Evolutionary conservation across 1,140 invertebrate genomes (phyloP), one percentile per base, ranked within the genome.

Genomic region (Meloidogyne hapla): DNA sequence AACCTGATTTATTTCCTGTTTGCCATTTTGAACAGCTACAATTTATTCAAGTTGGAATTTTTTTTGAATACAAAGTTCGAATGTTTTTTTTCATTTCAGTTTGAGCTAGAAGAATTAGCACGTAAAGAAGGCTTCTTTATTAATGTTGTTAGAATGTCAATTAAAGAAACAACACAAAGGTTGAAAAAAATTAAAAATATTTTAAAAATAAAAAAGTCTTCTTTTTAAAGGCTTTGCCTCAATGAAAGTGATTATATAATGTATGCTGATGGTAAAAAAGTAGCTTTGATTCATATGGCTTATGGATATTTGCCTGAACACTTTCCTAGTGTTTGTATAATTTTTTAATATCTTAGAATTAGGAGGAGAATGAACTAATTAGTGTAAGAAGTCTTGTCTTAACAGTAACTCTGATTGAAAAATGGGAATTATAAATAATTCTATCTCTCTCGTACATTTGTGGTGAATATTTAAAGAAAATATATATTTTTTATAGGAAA

Each of bases 261-360:
- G 12, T 87, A 91, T 48, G 92, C 56, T 40, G 71, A 73, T 91
- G 80, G 89, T 91, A 91, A 92, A 84, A 21, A 28, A 23, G 91
- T 98, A 15, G 93, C 92, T 62, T 93, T 99, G 23, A 92, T 97
- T 26, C 98, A 98, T 88, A 95, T 93, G 88, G 90, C 96, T 81
- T 91, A 92, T 74, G 95, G 94, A 4, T 99, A 98, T 88, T 91
- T 92, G 80, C 93, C 94, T 0, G 90, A 89, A n/a, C 92, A 95
- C 85, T 97, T 95, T 77, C 73, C 77, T 61, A 69, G 76, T 48
- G 56, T 77, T 38, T 45, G 18, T 6, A 48, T n/a, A 26, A 18
- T 26, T n/a, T 26, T 70, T 70, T n/a, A 70, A 45, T 9, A n/a
- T n/a, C n/a, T 8, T 25, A 66, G 4, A 74, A 33, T n/a, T n/a